Evolutionary conservation across 2,797 vertebrate genomes (phyloP), one percentile per base, ranked within the genome.

Genomic region (Denticeps clupeoides): DNA sequence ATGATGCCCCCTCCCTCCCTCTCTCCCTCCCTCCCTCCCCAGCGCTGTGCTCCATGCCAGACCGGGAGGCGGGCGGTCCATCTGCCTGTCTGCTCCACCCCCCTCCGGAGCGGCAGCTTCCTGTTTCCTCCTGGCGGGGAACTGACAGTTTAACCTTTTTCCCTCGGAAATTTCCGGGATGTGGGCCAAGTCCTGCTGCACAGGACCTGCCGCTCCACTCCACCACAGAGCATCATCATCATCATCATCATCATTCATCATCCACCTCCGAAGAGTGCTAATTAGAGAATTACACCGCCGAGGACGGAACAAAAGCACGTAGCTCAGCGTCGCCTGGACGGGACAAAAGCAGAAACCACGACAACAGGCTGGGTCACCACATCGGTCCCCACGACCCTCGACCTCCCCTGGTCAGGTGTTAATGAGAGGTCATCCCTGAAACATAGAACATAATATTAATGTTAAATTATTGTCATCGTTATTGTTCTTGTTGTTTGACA

Each of bases 101-200:
- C 26, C 47, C 54, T 50, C 54, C 47, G 44, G 54, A 56, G 47
- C 50, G 42, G 33, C 18, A 35, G 42, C 47, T 44, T 23, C 53
- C 26, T 51, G 29, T 45, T 38, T 26, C 47, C 47, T 50, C 49
- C 55, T 40, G 48, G 35, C 50, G 56, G 43, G 53, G 51, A 43
- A 47, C 53, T 51, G 59, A 61, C 59, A 59, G 56, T 53, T 61
- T 58, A 63, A 61, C 60, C n/a, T n/a, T n/a, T 62, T 59, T 55
- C 23, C 49, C 46, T 33, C 63, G 48, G 63, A 61, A 51, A 50
- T 57, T 53, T 69, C 58, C 62, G 67, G 67, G 67, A 69, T 38
- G 44, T 35, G 42, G 18, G 67, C 67, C 63, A 65, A 59, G 25
- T 62, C 44, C n/a, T 53, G 49, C 56, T 23, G 32, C 52, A 48